These are phyloP conservation scores for Bombycilla garrulus DNA, from an alignment of 2,113 vertebrate species.

Conservation along the genomic window DNA sequence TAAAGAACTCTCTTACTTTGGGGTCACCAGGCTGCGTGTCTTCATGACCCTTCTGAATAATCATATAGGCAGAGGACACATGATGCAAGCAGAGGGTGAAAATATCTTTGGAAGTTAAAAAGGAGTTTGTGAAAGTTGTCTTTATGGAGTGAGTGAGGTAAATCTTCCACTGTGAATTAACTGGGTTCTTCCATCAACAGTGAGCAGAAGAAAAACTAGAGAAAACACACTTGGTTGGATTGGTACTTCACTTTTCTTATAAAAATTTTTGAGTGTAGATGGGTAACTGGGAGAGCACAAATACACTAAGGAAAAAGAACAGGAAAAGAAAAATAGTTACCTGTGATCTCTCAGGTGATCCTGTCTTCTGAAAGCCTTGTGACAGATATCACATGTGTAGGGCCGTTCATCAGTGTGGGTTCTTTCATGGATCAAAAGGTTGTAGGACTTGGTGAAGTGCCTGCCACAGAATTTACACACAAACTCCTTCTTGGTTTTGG, in stretches of 20 bases:
- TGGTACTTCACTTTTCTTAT: neutral
- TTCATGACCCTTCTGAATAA: neutral
- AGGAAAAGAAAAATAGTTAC: slow-evolving; percentile 24
- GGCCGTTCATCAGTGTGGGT: slow-evolving; percentile 97
- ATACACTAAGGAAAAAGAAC: neutral
- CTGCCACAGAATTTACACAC: slow-evolving; percentile 99
- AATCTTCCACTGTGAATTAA: neutral
- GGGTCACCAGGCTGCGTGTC: neutral
- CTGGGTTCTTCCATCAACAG: neutral
- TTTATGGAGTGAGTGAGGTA: neutral
- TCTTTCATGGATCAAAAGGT: slow-evolving; percentile 96
- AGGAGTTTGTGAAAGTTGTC: neutral
- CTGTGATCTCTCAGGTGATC: slow-evolving; percentile 98
- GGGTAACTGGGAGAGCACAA: accelerated
- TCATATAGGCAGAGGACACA: neutral
- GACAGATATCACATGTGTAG: slow-evolving; percentile 98
- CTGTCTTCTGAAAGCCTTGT: slow-evolving; percentile 98
- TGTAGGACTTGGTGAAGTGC: slow-evolving; percentile 99
- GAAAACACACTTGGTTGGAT: neutral
- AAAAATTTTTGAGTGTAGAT: neutral
- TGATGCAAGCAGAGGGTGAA: neutral
- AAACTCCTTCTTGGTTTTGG: slow-evolving; percentile 99
- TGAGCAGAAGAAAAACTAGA: neutral
- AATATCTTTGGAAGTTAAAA: neutral
- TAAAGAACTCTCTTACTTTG: neutral